phyloP scores from a whole-genome alignment of 2,888 invertebrate species.

The Eurois occulta region DNA sequence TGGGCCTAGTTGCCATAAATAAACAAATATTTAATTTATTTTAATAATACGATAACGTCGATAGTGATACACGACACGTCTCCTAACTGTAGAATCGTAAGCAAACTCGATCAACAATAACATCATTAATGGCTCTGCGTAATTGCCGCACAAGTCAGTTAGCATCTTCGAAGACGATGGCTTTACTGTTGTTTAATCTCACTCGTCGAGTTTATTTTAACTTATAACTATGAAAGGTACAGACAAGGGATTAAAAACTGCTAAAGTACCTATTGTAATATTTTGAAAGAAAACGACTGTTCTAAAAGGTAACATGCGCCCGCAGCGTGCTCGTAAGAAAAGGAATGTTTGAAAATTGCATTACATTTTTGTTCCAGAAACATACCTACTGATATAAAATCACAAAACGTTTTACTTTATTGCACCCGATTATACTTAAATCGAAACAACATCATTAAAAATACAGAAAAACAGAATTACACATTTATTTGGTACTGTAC shows the following conservation, averaged over 20 bases:
- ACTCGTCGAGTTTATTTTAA: neutral
- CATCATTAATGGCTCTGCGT: conserved; percentile 40
- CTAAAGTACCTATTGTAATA: neutral
- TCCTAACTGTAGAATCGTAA: conserved; percentile 26
- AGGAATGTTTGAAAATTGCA: neutral
- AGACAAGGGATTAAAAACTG: neutral
- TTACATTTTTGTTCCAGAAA: neutral
- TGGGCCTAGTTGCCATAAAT: too few species aligned
- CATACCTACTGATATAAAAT: neutral
- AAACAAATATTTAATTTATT: too few species aligned
- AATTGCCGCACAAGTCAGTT: conserved; percentile 51
- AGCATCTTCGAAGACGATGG: conserved; percentile 35
- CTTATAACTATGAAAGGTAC: neutral
- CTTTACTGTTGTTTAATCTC: conserved; percentile 35
- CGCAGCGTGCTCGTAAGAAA: neutral
- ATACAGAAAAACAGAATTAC: neutral
- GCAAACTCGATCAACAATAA: conserved; percentile 56
- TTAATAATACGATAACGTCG: neutral
- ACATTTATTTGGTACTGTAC: conserved; percentile 6
- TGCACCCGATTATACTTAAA: neutral
- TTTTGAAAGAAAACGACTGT: neutral
- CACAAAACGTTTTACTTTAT: neutral
- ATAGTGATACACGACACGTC: conserved; percentile 21
- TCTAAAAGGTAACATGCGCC: neutral
- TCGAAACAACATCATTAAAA: neutral